Base-by-base conservation (phyloP, 2,888 invertebrate species). In the Pycnomerus fuliginosus region DNA sequence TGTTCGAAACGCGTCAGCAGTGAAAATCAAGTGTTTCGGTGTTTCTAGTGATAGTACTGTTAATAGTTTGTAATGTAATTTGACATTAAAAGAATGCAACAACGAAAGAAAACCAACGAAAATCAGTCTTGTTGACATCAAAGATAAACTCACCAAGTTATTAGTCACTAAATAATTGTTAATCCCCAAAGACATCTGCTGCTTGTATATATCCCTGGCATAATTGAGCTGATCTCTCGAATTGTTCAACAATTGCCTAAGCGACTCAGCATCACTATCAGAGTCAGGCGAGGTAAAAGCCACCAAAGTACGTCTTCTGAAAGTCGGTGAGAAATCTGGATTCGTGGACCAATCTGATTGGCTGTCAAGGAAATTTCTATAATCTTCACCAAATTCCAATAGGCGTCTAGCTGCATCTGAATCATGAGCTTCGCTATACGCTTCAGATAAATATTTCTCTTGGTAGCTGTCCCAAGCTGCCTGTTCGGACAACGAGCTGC, bases 391-490 rank as follows among this genome's bases (percentile, higher is more conserved):
- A 67, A 91, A 91, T 66, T 92, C 90, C 53, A 91, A 73, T 11
- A 92, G 74, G 49, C 84, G 80, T 44, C 90, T 80, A 23, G 91
- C 89, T 17, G 88, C 85, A 72, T 92, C 91, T 1, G 90, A 85
- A 69, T 93, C 92, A 3, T 84, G 83, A 30, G 84, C 82, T 74
- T 93, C 93, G 43, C 92, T 92, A 71, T 92, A 92, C 15, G 89
- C 84, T 69, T 93, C 93, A 24, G 91, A 91, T 70, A 89, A 84
- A 72, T 93, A 93, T 72, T 90, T 92, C 70, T 92, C 92, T 83
- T 90, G 93, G 77, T 93, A 95, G 72, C 89, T 90, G 72, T 95
- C 95, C 95, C 95, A 95, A 31, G 92, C 91, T 61, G 92, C 91
- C 61, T 90, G 89, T 70, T 94, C 94, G 1, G 90, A 91, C 69